phyloP scores from a whole-genome alignment of 2,797 vertebrate genomes.

The Australoheros facetus region DNA sequence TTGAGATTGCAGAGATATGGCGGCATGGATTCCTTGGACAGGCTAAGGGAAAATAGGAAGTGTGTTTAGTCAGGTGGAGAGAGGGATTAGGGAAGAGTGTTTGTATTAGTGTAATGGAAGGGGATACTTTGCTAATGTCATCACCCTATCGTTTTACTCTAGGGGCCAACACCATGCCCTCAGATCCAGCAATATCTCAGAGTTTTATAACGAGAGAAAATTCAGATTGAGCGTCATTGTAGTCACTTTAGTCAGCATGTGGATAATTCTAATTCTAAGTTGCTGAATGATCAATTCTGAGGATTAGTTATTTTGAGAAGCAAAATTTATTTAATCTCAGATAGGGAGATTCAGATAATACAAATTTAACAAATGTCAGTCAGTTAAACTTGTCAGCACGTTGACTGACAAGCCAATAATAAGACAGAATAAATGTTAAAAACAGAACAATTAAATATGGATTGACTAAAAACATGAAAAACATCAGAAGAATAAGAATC shows the following conservation, averaged over 20 bases:
- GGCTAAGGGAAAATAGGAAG: constrained; percentile 12
- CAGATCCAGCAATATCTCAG: constrained; percentile 27
- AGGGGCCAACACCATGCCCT: background rate
- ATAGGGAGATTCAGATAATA: background rate
- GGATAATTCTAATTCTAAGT: background rate
- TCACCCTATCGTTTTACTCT: constrained; percentile 12
- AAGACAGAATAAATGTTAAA: background rate
- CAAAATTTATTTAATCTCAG: background rate
- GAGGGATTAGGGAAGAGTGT: constrained; percentile 22
- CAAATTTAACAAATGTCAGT: background rate
- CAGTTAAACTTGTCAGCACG: background rate
- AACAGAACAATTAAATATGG: background rate
- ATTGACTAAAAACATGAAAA: background rate
- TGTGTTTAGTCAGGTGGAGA: constrained; percentile 69
- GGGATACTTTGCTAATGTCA: constrained; percentile 54
- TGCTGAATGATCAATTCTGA: background rate
- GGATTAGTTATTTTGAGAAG: background rate
- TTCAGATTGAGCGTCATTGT: background rate
- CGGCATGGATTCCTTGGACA: constrained; percentile 14
- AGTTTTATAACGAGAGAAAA: background rate
- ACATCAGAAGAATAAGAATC: background rate
- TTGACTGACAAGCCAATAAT: background rate
- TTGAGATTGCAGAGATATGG: constrained; percentile 42
- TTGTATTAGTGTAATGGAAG: constrained; percentile 31
- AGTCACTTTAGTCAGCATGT: background rate